phyloP scores from a whole-genome alignment of 2,113 vertebrate species.

The Arenaria interpres region DNA sequence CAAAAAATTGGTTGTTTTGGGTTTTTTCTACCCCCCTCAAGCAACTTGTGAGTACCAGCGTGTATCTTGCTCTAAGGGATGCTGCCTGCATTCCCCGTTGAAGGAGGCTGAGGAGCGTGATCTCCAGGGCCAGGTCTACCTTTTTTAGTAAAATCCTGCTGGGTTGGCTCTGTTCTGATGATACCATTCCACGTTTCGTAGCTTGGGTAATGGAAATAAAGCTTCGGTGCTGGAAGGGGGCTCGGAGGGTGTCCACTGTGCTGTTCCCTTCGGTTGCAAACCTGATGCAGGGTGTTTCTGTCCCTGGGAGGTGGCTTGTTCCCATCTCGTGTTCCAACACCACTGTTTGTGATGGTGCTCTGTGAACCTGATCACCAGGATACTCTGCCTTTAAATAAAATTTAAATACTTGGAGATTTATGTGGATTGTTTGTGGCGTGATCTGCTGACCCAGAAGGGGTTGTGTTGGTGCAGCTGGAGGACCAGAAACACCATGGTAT shows the following conservation, averaged over 20 bases:
- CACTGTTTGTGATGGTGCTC: accelerated
- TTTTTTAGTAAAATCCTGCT: neutral
- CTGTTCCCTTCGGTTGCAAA: neutral
- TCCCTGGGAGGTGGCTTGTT: neutral
- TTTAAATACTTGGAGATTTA: no score
- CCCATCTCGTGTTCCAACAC: accelerated
- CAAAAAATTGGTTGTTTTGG: neutral
- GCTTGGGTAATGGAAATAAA: neutral
- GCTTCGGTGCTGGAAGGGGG: neutral
- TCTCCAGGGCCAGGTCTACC: neutral
- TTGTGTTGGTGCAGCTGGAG: neutral
- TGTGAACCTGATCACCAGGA: neutral
- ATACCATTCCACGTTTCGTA: accelerated
- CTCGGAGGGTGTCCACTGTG: accelerated
- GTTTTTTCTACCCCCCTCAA: neutral
- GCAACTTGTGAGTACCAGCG: accelerated
- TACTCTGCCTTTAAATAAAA: neutral
- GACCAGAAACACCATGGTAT: accelerated
- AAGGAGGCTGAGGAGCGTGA: neutral
- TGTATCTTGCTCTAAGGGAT: neutral
- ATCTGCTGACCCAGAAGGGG: neutral
- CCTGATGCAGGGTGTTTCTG: neutral
- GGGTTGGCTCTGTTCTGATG: neutral
- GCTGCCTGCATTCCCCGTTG: accelerated
- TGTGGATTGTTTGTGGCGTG: neutral